Evolutionary conservation across 2,113 vertebrate species (phyloP).

Genomic region (Emydura subglobosa): DNA sequence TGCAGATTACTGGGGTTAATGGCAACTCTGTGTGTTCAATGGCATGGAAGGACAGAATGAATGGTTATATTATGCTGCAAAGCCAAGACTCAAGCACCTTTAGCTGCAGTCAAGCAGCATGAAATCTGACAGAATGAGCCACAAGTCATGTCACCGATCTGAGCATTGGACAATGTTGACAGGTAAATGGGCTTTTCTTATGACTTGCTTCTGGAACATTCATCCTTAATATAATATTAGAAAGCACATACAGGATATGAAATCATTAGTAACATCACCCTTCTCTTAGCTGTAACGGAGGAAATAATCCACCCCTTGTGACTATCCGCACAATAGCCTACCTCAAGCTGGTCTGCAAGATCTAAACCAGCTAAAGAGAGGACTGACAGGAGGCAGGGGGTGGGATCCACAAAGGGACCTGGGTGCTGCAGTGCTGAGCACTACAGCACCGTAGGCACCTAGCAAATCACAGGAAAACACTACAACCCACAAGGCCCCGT

Average conservation of each 20-base stretch:
- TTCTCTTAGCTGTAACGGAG: conserved; percentile 56
- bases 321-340: conserved; percentile 51
- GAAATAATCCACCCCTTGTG: conserved; percentile 75
- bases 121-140: not conserved
- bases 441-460: not conserved
- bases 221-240: conserved; percentile 9
- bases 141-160: not conserved
- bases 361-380: not conserved
- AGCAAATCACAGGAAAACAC: not conserved
- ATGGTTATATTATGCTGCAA: not conserved
- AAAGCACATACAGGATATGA: conserved; percentile 33
- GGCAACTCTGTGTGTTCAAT: not conserved
- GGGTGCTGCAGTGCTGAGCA: no score
- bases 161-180: rapidly evolving
- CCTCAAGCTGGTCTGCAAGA: not conserved
- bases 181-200: conserved; percentile 23
- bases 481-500: not conserved
- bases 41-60: not conserved
- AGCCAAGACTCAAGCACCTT: not conserved
- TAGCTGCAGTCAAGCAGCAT: not conserved
- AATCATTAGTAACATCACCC: conserved; percentile 53
- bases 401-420: not conserved
- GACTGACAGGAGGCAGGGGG: not conserved
- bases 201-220: not conserved
- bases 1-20: not conserved